Evolutionary conservation across 2,888 invertebrate genomes (phyloP).

Genomic region (Himalopsyche kuldschensis): DNA sequence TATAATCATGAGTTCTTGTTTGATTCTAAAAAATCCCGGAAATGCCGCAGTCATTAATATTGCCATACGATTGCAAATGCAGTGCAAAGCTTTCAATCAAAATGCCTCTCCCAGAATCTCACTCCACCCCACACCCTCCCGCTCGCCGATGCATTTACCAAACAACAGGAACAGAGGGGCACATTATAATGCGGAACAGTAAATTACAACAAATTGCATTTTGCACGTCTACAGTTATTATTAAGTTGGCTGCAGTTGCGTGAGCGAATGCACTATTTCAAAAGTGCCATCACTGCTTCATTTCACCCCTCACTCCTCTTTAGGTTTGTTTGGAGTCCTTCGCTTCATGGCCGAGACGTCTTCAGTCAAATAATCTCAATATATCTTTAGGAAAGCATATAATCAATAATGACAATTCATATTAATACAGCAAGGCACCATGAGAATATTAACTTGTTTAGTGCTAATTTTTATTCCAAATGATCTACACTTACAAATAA

Average conservation of each 20-base stretch:
- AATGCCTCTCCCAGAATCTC: not conserved
- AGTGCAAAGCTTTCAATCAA: slow-evolving; percentile 21
- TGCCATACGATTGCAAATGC: not conserved
- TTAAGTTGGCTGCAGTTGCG: slow-evolving; percentile 40
- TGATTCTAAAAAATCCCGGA: not conserved
- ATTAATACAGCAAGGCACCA: too few species aligned
- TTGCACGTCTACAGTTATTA: slow-evolving; percentile 41
- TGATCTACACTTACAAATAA: too few species aligned
- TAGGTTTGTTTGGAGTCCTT: not conserved
- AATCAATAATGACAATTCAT: too few species aligned
- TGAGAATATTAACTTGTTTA: too few species aligned
- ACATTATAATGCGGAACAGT: slow-evolving; percentile 40
- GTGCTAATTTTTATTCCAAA: too few species aligned
- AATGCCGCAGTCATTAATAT: not conserved
- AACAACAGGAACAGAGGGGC: slow-evolving; percentile 30
- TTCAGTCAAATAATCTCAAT: not conserved
- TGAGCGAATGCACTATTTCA: slow-evolving; percentile 40
- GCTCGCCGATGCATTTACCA: not conserved
- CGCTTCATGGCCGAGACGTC: not conserved
- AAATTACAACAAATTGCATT: slow-evolving; percentile 41
- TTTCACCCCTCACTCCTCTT: slow-evolving; percentile 15
- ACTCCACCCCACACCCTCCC: not conserved
- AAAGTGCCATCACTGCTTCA: slow-evolving; percentile 26
- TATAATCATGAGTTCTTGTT: not conserved
- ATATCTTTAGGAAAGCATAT: not conserved